Base-by-base conservation (phyloP, 2,888 invertebrate genomes). In the Cheilosia variabilis region DNA sequence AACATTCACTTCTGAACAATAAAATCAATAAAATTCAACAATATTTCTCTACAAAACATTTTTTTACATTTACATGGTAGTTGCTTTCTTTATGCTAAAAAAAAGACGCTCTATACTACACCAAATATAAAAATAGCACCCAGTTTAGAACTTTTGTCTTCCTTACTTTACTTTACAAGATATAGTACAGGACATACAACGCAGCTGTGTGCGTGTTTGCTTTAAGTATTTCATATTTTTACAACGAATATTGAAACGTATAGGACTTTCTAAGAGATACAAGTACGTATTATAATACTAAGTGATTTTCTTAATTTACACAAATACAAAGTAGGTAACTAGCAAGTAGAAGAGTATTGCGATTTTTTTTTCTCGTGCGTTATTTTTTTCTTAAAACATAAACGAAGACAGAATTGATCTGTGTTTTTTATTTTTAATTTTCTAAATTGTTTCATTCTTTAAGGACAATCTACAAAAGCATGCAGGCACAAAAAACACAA, bases 21-120 rank as follows among this genome's bases (percentile, higher is more conserved):
- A 86, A 86, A 86, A 81, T 86, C 86, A 86, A 86, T 86, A 86
- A 86, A 86, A 86, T 81, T 86, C 86, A 86, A 86, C 86, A 86
- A 86, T 86, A 86, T 86, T 86, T 86, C 58, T 86, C 86, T 86
- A 86, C 76, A 86, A 86, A 81, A 80, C 80, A 75, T 75, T 57
- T 66, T 62, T 71, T 71, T 80, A 84, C 76, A 86, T 80, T 80
- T 86, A 80, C 75, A 65, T 86, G 80, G 80, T 86, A 80, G 75
- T 71, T 75, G 53, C 65, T 79, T 79, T 73, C 63, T 83, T 76
- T 80, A 80, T 71, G 66, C 76, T 81, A 76, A 77, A 76, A 71
- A 57, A 37, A 37, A 37, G 10, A 37, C 34, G 81, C 68, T 81
- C 72, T 86, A 76, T 71, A 65, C 52, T 81, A 86, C 66, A 76